phyloP scores from a whole-genome alignment of 2,113 vertebrate genomes.

The Neomonachus schauinslandi region DNA sequence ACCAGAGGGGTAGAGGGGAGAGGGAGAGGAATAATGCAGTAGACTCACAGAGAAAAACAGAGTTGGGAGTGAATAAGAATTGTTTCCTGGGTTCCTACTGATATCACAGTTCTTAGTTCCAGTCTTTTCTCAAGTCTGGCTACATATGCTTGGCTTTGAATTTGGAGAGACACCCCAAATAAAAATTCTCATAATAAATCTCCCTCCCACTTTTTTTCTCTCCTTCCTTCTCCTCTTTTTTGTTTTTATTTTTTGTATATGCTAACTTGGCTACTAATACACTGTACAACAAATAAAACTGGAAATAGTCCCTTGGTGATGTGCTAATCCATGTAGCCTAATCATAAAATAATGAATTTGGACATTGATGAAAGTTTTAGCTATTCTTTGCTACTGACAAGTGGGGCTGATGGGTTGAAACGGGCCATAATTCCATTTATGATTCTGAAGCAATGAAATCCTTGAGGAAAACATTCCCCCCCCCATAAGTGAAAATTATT shows the following conservation, averaged over 20 bases:
- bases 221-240: not conserved
- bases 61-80: not conserved
- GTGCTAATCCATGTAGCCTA: constrained; percentile 25
- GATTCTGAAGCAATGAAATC: constrained; percentile 56
- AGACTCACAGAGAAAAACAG: not conserved
- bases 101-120: not conserved
- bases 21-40: not conserved
- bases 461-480: not conserved
- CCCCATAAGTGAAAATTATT: constrained; percentile 42
- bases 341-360: constrained; percentile 46
- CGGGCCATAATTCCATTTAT: constrained; percentile 41
- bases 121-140: not conserved
- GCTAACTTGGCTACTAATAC: not conserved
- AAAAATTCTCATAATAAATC: not conserved
- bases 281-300: not conserved
- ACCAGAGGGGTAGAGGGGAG: not conserved
- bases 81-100: not conserved
- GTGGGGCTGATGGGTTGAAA: constrained; percentile 40
- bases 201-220: not conserved
- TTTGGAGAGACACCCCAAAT: not conserved
- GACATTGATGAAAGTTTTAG: not conserved
- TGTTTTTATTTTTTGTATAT: not conserved
- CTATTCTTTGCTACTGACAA: not conserved
- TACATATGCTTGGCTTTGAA: constrained; percentile 16
- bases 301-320: not conserved